Evolutionary conservation across 1,140 invertebrate genomes (phyloP), one percentile per base, ranked within the genome.

Genomic region (Monomorium pharaonis): DNA sequence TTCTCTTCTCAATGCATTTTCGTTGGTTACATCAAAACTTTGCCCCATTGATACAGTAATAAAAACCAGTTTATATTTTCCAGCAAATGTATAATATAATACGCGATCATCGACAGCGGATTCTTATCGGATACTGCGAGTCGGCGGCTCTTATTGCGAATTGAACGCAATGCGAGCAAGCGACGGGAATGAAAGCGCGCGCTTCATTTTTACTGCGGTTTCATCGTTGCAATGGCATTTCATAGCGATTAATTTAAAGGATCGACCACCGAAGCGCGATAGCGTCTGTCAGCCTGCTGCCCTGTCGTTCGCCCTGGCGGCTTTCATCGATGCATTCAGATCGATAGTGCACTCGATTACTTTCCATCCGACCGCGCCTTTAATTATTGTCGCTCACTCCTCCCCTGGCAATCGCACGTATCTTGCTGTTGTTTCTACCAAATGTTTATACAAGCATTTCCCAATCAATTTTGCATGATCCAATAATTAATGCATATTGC

Each of bases 341-440:
- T 83, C 78, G 78, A 83, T 83, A 83, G 67, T 12, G 51, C 51
- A n/a, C 78, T 24, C 67, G 54, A 24, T 83, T 83, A 74, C 67
- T 83, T 83, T 83, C 78, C 78, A 72, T 83, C 14, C 78, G 78
- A 83, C 67, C 78, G 78, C 67, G 78, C 78, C 78, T 83, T 83
- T 83, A 83, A 83, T 83, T 83, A 83, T 83, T 83, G 78, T 83
- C 67, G 42, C n/a, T 51, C 51, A 74, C 67, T 83, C 65, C 33
- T 56, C 37, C 18, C 10, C 47, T 70, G 63, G 33, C 51, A 69
- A 58, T 74, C 56, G 54, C 37, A 80, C 44, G 76, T 72, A 81
- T 72, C 67, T 74, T 74, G 78, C 2, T n/a, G 33, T 42, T 74
- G 51, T 60, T 47, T 30, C 67, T 72, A 33, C n/a, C 24, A 44